Evolutionary conservation across 1,140 invertebrate genomes (phyloP).

Genomic region (Bombus superbus): DNA sequence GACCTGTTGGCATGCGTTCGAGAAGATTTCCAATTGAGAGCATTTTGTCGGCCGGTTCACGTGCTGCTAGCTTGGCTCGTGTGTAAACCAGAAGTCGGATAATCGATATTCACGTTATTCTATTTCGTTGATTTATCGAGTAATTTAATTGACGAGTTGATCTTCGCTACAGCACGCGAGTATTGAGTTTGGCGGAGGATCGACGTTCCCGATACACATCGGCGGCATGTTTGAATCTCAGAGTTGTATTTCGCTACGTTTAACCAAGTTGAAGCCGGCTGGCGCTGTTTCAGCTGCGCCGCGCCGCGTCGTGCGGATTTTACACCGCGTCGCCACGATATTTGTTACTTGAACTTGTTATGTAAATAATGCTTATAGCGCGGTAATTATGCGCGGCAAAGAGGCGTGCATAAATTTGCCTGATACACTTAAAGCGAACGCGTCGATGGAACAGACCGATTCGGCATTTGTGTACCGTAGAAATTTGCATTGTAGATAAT

Average conservation of each 20-base stretch:
- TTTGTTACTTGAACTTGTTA: conserved; percentile 49
- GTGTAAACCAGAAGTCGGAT: neutral
- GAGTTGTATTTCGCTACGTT: neutral
- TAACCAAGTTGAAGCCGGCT: too few species aligned
- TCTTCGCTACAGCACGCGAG: neutral
- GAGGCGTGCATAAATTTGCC: conserved; percentile 49
- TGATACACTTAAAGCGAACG: conserved; percentile 14
- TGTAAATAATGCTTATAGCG: conserved; percentile 46
- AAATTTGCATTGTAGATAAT: conserved; percentile 29
- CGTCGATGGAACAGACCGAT: conserved; percentile 22
- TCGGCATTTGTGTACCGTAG: conserved; percentile 12
- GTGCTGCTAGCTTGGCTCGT: too few species aligned
- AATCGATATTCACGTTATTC: neutral
- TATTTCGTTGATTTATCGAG: neutral
- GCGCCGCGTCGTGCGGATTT: neutral
- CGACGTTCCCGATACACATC: neutral
- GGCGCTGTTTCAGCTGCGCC: neutral
- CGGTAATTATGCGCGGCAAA: conserved; percentile 33
- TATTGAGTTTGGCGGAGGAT: neutral
- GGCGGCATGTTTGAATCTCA: neutral
- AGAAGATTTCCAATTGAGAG: neutral
- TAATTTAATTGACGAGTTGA: neutral
- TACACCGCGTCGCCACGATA: conserved; percentile 6
- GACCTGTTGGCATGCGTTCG: neutral
- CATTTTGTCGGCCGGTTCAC: neutral